Evolutionary conservation across 2,113 vertebrate species (phyloP).

Genomic region (Eurystomus gularis): DNA sequence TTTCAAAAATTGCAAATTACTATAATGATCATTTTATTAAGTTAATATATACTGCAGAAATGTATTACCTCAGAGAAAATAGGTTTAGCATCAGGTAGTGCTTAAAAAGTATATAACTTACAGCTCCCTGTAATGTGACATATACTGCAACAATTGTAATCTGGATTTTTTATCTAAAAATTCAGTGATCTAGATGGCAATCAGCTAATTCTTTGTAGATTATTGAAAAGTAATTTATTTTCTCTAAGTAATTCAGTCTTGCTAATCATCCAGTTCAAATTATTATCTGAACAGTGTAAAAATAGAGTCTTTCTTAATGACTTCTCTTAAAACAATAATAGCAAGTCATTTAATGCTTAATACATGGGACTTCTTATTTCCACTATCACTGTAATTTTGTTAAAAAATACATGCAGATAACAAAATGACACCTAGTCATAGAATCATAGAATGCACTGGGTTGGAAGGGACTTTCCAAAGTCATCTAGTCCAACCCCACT

Average conservation of each 20-base stretch:
- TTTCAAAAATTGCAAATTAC: background rate
- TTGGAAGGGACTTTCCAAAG: no score
- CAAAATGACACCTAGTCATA: background rate
- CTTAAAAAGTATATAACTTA: background rate
- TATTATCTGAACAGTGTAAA: conserved; percentile 30
- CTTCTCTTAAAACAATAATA: conserved; percentile 6
- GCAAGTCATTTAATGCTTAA: background rate
- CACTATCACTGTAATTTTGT: background rate
- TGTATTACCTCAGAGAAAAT: background rate
- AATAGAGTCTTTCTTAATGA: conserved; percentile 22
- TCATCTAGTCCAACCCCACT: no score
- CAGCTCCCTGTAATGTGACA: background rate
- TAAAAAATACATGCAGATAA: background rate
- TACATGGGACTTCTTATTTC: background rate
- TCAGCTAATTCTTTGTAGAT: background rate
- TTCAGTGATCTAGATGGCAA: background rate
- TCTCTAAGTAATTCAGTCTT: conserved; percentile 49
- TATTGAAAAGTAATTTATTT: conserved; percentile 48
- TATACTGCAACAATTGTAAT: background rate
- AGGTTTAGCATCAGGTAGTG: background rate
- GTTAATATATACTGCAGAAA: background rate
- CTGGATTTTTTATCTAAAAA: background rate
- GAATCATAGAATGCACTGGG: no score
- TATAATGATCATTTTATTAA: background rate
- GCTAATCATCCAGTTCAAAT: conserved; percentile 51